Evolutionary conservation across 37 sponge, comb jelly and placozoan species (phyloP), one percentile per base, ranked within the genome.

Genomic region (Bolinopsis microptera): DNA sequence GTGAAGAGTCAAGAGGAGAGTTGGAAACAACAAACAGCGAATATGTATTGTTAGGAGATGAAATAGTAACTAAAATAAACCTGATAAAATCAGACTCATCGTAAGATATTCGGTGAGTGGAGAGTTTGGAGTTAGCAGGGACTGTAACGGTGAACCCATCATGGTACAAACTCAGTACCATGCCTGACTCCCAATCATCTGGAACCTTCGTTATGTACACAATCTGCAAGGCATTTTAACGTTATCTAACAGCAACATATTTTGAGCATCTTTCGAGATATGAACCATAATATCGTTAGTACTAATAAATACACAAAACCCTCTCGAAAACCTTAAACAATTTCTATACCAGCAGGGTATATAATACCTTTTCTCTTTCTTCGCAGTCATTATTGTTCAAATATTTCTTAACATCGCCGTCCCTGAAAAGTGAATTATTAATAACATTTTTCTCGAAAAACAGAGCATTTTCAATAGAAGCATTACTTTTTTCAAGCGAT

Each of bases 11-110:
- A n/a, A n/a, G n/a, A n/a, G n/a, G n/a, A n/a, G n/a, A n/a, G n/a
- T n/a, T n/a, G n/a, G n/a, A n/a, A n/a, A n/a, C n/a, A n/a, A n/a
- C n/a, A n/a, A n/a, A n/a, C n/a, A n/a, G n/a, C n/a, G n/a, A n/a
- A n/a, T n/a, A n/a, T n/a, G n/a, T n/a, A n/a, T n/a, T n/a, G n/a
- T n/a, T n/a, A n/a, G n/a, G n/a, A n/a, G n/a, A n/a, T n/a, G n/a
- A n/a, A n/a, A n/a, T n/a, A n/a, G n/a, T n/a, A n/a, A n/a, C n/a
- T n/a, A n/a, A n/a, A n/a, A n/a, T n/a, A n/a, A 34, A 77, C 80
- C 80, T 77, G 34, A 77, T 77, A 35, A 77, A 77, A 18, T 77
- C 80, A 32, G 80, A 35, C 32, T 77, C 80, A 3, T 77, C 80
- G 18, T 77, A 77, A 28, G 80, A 31, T 1, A 77, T 34, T 27